Percentiles rank a stretch among this genome's conserved stretches.
These are phyloP conservation scores for Branchipolynoe longqiensis DNA, from an alignment of 2,888 invertebrate species.

Conservation along the genomic window DNA sequence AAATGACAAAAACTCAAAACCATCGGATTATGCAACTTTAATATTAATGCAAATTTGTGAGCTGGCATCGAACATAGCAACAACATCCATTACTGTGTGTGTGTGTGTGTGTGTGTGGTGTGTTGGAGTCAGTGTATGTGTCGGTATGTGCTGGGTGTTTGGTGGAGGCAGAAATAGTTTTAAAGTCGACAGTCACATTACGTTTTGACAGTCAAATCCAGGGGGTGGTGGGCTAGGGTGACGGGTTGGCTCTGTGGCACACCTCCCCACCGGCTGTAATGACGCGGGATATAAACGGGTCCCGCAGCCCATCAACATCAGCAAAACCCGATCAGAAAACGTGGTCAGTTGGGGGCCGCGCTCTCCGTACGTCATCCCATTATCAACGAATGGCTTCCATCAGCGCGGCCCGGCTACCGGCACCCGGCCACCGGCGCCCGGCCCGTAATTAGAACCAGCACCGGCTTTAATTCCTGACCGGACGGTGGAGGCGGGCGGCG, in stretches of 20 bases:
- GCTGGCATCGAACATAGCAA: too few species aligned
- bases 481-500: background rate
- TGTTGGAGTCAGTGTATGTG: background rate
- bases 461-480: conserved; percentile 38
- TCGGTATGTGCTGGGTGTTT: too few species aligned
- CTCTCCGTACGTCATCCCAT: conserved; percentile 23
- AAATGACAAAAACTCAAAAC: too few species aligned
- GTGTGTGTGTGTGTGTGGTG: background rate
- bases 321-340: conserved; percentile 14
- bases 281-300: conserved; percentile 39
- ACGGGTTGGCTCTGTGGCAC: background rate
- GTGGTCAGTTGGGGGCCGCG: background rate
- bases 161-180: too few species aligned
- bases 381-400: conserved; percentile 39
- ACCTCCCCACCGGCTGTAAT: background rate
- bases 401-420: background rate
- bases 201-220: conserved; percentile 30
- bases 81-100: conserved; percentile 21
- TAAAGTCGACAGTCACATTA: conserved; percentile 32
- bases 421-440: background rate
- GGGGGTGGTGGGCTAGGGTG: background rate
- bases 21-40: too few species aligned
- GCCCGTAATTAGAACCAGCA: conserved; percentile 44
- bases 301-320: conserved; percentile 16
- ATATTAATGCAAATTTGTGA: too few species aligned